Evolutionary conservation across 1,140 invertebrate species (phyloP), one percentile per base, ranked within the genome.

Genomic region (Drosophila tristis): DNA sequence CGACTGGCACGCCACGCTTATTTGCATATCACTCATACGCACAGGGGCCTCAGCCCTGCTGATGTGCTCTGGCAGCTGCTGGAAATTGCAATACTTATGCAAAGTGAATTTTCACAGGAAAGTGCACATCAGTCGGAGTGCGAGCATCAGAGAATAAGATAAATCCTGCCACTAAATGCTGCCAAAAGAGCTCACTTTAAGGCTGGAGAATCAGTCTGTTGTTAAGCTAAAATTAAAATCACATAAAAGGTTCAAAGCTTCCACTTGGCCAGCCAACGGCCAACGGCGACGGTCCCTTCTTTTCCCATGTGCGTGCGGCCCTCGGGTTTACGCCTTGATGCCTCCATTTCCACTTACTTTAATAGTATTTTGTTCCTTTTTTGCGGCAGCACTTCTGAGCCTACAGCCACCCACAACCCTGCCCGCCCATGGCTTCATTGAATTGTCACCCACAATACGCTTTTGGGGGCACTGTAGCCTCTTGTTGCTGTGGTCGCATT

Each of bases 291-390:
- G 25, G 44, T 16, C 13, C 42, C 16, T 47, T 8, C 56, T 6
- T 54, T 31, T 15, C 42, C 25, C 39, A 50, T 43, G 59, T 65
- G 73, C 53, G 74, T 62, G 61, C 49, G 35, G 35, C 31, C 8
- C 31, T 54, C 70, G 68, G 64, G 82, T 78, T 71, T 61, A 73
- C 76, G 84, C 72, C 61, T 57, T 87, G 76, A 79, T 89, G 76
- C 84, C 84, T 87, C 84, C 79, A 87, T 80, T 89, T 87, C 79
- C 84, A 87, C 85, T 89, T 87, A 84, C 76, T 80, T 89, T 84
- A 84, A 89, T 87, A 87, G 84, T 84, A 67, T 74, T 74, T 66
- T 87, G 51, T 67, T 79, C 64, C 64, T 84, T 84, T 84, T 68
- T 68, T 35, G 51, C 31, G 73, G 31, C 72, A 49, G 66, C 80